Evolutionary conservation across 1,140 invertebrate genomes (phyloP).

Genomic region (Drosophila kikkawai): DNA sequence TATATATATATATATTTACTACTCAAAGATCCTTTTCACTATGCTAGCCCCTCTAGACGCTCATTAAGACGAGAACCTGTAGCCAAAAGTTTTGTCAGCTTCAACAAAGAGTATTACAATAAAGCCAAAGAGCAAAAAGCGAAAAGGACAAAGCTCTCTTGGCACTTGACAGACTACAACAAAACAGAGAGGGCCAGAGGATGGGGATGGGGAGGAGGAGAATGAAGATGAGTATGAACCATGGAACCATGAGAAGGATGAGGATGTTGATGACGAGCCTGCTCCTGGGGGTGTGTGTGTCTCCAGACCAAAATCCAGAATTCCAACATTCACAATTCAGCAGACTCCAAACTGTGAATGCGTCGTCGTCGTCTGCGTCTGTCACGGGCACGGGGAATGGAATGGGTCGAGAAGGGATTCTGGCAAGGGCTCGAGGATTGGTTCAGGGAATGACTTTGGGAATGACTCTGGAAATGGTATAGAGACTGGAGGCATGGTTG

Average conservation of each 20-base stretch:
- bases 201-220: neutral
- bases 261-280: conserved; percentile 22
- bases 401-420: neutral
- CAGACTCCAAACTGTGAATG: conserved; percentile 16
- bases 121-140: conserved; percentile 33
- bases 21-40: conserved; percentile 6
- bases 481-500: too few species aligned
- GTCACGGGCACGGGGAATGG: conserved; percentile 14
- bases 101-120: conserved; percentile 42
- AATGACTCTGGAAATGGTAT: conserved; percentile 17
- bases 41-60: neutral
- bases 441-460: conserved; percentile 3
- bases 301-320: conserved; percentile 8
- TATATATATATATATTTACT: neutral
- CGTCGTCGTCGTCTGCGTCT: conserved; percentile 16
- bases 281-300: conserved; percentile 18
- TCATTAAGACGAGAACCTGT: conserved; percentile 39
- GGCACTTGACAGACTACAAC: conserved; percentile 65
- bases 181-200: conserved; percentile 12
- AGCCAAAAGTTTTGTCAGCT: conserved; percentile 40
- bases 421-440: neutral
- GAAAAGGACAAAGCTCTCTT: conserved; percentile 70
- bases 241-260: neutral
- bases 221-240: neutral
- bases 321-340: neutral